These are phyloP conservation scores for Chalcosyrphus nemorum DNA, from an alignment of 2,888 invertebrate genomes.

Conservation along the genomic window DNA sequence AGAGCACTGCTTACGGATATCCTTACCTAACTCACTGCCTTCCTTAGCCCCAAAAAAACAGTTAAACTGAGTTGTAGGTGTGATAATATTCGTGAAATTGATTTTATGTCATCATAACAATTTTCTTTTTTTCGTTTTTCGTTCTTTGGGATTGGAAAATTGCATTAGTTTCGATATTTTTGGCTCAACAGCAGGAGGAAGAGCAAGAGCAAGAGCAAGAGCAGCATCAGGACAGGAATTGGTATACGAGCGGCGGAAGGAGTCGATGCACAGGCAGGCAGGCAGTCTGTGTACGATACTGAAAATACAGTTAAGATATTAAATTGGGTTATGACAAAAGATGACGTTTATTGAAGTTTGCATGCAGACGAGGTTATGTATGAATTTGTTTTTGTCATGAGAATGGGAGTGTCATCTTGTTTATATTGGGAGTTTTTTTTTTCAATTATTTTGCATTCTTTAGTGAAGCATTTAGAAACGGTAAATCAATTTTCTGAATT, in stretches of 20 bases:
- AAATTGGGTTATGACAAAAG: background rate
- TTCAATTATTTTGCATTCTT: background rate
- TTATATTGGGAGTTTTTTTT: background rate
- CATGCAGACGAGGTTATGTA: background rate
- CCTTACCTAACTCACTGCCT: background rate
- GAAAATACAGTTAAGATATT: background rate
- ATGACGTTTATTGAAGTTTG: conserved; percentile 33
- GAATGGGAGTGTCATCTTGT: background rate
- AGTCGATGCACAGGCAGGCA: background rate
- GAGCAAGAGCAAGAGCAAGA: background rate
- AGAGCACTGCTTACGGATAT: background rate
- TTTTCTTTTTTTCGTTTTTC: background rate
- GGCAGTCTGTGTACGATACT: background rate
- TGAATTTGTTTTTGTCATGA: background rate
- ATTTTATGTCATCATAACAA: conserved; percentile 30
- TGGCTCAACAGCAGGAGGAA: background rate
- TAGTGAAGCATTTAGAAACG: background rate
- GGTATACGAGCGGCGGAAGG: background rate
- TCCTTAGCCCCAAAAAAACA: conserved; percentile 13
- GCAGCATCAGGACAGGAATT: background rate
- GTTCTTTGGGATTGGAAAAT: background rate
- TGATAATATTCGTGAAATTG: conserved; percentile 57
- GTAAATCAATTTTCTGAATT: too few relatives aligned
- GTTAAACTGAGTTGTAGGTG: conserved; percentile 32
- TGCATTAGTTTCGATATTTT: conserved; percentile 26